Evolutionary conservation across 1,140 invertebrate genomes (phyloP).

Genomic region (Pseudomyrmex pallidus): DNA sequence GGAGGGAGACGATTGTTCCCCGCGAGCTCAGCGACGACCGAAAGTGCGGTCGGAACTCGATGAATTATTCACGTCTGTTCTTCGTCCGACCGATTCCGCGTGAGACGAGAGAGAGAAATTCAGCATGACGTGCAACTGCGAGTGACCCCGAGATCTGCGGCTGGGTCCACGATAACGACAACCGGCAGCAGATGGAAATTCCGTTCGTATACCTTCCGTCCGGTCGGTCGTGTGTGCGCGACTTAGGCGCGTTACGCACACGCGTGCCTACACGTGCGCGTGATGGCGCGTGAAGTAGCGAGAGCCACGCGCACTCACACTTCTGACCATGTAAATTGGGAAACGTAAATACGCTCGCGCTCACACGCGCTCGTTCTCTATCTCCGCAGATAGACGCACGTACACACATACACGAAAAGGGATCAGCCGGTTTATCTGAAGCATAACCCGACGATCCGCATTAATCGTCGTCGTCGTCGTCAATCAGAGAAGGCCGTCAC

Average conservation of each 20-base stretch:
- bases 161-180: conserved; percentile 56
- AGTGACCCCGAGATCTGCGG: conserved; percentile 25
- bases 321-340: conserved; percentile 42
- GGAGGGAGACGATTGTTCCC: conserved; percentile 35
- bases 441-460: conserved; percentile 69
- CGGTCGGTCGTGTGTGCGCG: neutral
- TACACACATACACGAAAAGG: conserved; percentile 27
- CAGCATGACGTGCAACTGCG: conserved; percentile 17
- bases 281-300: conserved; percentile 45
- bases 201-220: conserved; percentile 6
- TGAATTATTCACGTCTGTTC: conserved; percentile 79
- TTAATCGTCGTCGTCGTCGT: conserved; percentile 70
- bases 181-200: conserved; percentile 56
- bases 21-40: conserved; percentile 42
- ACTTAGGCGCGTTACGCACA: conserved; percentile 18
- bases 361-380: neutral
- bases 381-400: neutral
- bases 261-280: conserved; percentile 23
- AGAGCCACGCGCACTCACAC: conserved; percentile 32
- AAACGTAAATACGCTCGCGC: conserved; percentile 42
- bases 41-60: conserved; percentile 72
- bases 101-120: conserved; percentile 20
- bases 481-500: conserved; percentile 65
- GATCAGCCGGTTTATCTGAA: conserved; percentile 58
- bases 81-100: conserved; percentile 66